Evolutionary conservation across 2,888 invertebrate genomes (phyloP).

Genomic region (Ernsta delagoae): DNA sequence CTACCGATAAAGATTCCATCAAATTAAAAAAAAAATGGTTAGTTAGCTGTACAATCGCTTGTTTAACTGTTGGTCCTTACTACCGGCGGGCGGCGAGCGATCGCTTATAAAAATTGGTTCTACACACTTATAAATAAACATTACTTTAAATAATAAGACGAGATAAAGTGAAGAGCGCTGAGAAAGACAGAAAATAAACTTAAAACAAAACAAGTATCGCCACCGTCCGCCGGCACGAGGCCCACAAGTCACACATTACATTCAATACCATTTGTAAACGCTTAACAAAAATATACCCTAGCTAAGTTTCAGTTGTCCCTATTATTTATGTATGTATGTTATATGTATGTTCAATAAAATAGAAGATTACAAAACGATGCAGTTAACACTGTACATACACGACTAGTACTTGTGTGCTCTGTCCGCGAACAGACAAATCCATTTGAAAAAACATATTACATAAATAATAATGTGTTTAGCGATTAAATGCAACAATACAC

Average conservation of each 20-base stretch:
- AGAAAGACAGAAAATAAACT: too few species aligned
- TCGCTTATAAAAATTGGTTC: neutral
- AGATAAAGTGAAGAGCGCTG: neutral
- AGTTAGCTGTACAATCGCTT: conserved; percentile 50
- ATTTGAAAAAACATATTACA: neutral
- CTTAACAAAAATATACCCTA: conserved; percentile 78
- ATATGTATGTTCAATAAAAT: conserved; percentile 59
- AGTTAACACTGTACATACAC: conserved; percentile 74
- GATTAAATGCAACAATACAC: conserved; percentile 29
- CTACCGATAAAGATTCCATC: conserved; percentile 61
- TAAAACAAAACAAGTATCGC: neutral
- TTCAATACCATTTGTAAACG: conserved; percentile 56
- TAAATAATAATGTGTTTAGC: conserved; percentile 14
- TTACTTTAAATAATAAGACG: neutral
- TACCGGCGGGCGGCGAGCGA: conserved; percentile 34
- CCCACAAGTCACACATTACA: conserved; percentile 32
- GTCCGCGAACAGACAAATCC: conserved; percentile 10
- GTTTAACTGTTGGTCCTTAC: conserved; percentile 43
- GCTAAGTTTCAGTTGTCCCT: conserved; percentile 61
- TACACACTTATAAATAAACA: neutral
- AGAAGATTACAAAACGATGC: conserved; percentile 73
- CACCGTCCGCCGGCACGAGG: conserved; percentile 8
- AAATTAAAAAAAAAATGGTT: conserved; percentile 48
- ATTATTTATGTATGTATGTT: conserved; percentile 47
- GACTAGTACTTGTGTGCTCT: conserved; percentile 57